phyloP scores from a whole-genome alignment of 30 jellyfish, hydroid and myxozoan genomes.

The Cassiopea xamachana region DNA sequence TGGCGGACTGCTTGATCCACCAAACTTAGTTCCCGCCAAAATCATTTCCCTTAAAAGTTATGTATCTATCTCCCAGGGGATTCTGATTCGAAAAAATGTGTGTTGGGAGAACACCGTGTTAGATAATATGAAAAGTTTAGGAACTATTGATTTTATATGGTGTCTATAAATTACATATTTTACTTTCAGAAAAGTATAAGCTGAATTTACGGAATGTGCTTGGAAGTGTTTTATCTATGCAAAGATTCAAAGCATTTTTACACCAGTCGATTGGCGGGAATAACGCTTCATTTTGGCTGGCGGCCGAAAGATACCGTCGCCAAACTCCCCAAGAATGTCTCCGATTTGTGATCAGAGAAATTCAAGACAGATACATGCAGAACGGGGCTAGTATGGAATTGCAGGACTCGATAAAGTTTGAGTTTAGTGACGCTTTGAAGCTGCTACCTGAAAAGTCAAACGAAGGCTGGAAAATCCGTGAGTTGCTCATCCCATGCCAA shows the following conservation, averaged over 20 bases:
- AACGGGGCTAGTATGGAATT: slow-evolving; percentile 76
- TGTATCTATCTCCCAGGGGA: too few species aligned
- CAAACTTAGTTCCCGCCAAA: too few species aligned
- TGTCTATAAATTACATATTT: neutral
- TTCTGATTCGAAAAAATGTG: too few species aligned
- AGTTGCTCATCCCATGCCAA: slow-evolving; percentile 59
- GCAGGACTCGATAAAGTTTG: slow-evolving; percentile 39
- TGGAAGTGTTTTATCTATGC: slow-evolving; percentile 86
- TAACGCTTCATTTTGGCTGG: slow-evolving; percentile 84
- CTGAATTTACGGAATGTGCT: slow-evolving; percentile 24
- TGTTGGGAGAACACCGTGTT: too few species aligned
- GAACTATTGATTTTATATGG: too few species aligned
- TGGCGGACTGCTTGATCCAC: too few species aligned
- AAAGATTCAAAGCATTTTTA: slow-evolving; percentile 76
- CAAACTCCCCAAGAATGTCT: slow-evolving; percentile 85
- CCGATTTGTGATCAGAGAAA: slow-evolving; percentile 72
- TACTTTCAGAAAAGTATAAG: slow-evolving; percentile 11
- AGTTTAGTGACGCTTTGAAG: slow-evolving; percentile 7
- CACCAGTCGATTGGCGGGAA: slow-evolving; percentile 87
- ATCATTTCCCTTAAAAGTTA: too few species aligned
- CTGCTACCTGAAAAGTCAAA: neutral
- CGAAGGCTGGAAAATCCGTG: neutral
- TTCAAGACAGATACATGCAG: slow-evolving; percentile 73
- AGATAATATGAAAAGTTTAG: too few species aligned
- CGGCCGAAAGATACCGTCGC: slow-evolving; percentile 84